Evolutionary conservation across 2,888 invertebrate species (phyloP), one percentile per base, ranked within the genome.

Genomic region (Agrilus cyanescens): DNA sequence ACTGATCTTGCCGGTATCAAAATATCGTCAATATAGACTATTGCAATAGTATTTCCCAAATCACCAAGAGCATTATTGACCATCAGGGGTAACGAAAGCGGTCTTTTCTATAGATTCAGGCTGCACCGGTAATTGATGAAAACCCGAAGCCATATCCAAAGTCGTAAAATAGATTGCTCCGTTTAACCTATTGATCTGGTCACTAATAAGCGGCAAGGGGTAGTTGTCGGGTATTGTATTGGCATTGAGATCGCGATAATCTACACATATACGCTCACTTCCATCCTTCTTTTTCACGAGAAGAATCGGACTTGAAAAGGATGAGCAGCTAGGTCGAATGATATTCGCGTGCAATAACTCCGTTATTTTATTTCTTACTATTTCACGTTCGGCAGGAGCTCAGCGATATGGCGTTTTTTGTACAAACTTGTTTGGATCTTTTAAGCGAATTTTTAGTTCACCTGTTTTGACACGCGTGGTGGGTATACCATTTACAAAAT

Each of bases 91-190:
- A n/a, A n/a, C n/a, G n/a, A n/a, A n/a, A n/a, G n/a, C n/a, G n/a
- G n/a, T 40, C 16, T 49, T 37, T 42, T 49, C 38, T 41, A 30
- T 38, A 12, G 41, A 45, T 29, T 38, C 37, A 13, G 42, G 16
- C 13, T 40, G 29, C 12, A 49, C 40, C 8, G 15, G 16, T 18
- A 36, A 35, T 12, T 35, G 30, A n/a, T 43, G 43, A 44, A 48
- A 50, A 4, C 46, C 48, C 35, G 48, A 14, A 15, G 44, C 45
- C 45, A 48, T 48, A 33, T 46, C 46, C 6, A 48, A 39, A 12
- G 38, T 38, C 10, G 38, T 46, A 40, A 46, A 49, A 15, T 37
- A 37, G 8, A 12, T 14, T 18, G n/a, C 15, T 37, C 18, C 16
- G 12, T 13, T 10, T 14, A 37, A 18, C 7, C 16, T 7, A 15